Conservation (phyloP, 2,113 vertebrate genomes). For the Pardalotus punctatus region DNA sequence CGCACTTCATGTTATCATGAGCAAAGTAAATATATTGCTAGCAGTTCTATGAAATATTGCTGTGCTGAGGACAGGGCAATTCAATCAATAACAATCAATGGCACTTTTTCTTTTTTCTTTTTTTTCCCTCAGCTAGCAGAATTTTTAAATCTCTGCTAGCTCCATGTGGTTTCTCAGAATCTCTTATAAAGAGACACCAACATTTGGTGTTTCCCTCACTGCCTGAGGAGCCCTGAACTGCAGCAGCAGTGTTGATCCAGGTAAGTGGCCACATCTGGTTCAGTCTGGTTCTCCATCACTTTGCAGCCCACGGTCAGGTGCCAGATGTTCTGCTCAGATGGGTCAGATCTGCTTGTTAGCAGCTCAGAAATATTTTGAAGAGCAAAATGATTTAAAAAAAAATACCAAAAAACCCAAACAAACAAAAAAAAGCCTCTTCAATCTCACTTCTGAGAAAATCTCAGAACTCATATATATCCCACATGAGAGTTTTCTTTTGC, state of each 20-base stretch:
- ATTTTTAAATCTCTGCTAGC: not conserved
- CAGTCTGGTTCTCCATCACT: not conserved
- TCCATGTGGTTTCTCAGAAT: not conserved
- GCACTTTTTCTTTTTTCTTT: not conserved
- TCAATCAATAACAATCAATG: not conserved
- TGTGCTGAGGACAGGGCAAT: not conserved
- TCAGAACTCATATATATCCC: not conserved
- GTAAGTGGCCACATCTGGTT: not conserved
- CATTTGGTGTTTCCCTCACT: not conserved
- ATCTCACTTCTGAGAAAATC: not conserved
- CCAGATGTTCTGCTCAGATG: not conserved
- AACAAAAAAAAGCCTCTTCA: not conserved
- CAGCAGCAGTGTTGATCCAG: not conserved
- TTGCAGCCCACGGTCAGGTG: not conserved
- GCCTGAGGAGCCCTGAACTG: not conserved
- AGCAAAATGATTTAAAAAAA: not conserved
- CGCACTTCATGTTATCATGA: not conserved
- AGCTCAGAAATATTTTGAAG: not conserved
- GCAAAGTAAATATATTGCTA: not conserved
- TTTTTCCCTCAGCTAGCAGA: not conserved
- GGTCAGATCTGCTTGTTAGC: not conserved
- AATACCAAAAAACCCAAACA: too few relatives aligned
- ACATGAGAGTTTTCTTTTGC: not conserved
- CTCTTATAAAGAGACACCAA: not conserved
- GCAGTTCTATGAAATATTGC: not conserved